These are phyloP conservation scores for Anastrepha ludens DNA, from an alignment of 1,140 invertebrate genomes.

Conservation along the genomic window DNA sequence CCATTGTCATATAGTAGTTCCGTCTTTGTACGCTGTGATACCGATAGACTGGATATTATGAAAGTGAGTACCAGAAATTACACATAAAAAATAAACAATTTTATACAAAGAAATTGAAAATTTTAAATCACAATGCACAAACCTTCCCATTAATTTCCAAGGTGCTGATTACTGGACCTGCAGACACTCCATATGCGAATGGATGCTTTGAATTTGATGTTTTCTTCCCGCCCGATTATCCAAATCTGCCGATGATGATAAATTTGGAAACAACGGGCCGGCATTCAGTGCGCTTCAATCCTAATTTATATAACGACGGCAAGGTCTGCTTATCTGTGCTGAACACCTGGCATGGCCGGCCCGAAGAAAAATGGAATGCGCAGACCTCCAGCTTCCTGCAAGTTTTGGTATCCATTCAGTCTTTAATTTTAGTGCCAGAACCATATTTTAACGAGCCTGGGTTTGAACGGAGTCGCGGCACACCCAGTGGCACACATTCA, in stretches of 20 bases:
- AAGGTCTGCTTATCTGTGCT: conserved; percentile 97
- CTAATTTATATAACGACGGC: conserved; percentile 97
- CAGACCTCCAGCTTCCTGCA: conserved; percentile 97
- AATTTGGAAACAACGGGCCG: conserved; percentile 96
- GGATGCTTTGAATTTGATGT: conserved; percentile 94
- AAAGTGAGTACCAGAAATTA: conserved; percentile 79
- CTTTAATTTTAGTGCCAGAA: conserved; percentile 94
- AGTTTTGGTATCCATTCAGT: conserved; percentile 97
- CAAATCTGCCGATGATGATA: conserved; percentile 87
- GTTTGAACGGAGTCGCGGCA: conserved; percentile 93
- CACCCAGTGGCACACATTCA: conserved; percentile 89
- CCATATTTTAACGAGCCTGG: conserved; percentile 99
- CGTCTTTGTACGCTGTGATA: conserved; percentile 96
- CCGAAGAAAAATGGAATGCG: conserved; percentile 99
- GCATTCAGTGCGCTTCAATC: conserved; percentile 95
- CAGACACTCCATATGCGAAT: conserved; percentile 92
- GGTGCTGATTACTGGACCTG: conserved; percentile 94
- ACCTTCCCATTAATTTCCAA: conserved; percentile 67
- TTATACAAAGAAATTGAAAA: no score
- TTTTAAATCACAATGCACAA: no score
- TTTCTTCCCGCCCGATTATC: conserved; percentile 93
- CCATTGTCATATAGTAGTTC: conserved; percentile 95
- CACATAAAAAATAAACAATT: not conserved
- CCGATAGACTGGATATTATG: conserved; percentile 95
- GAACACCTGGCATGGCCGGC: conserved; percentile 98